phyloP scores from a whole-genome alignment of 2,797 vertebrate genomes.

The Todus mexicanus region DNA sequence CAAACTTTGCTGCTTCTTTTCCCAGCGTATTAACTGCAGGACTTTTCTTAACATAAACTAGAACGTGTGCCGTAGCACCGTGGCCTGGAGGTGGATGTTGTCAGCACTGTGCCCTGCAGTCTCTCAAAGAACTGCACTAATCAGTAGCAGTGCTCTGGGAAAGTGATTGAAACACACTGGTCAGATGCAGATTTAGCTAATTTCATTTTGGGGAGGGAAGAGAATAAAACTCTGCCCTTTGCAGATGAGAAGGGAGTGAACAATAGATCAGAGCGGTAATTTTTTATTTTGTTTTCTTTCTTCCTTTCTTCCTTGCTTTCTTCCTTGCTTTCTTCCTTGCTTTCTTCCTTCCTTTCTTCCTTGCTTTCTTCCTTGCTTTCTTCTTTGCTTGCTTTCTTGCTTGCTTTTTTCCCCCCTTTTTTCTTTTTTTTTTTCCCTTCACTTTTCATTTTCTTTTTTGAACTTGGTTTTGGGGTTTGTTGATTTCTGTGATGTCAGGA shows the following conservation, averaged over 20 bases:
- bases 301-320: background rate
- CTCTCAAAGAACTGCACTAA: background rate
- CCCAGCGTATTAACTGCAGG: background rate
- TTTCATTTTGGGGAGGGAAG: background rate
- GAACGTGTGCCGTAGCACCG: background rate
- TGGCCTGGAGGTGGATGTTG: background rate
- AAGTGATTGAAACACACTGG: background rate
- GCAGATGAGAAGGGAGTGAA: background rate
- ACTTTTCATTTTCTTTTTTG: too few species aligned
- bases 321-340: too few species aligned
- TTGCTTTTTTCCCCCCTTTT: background rate
- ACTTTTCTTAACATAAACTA: background rate
- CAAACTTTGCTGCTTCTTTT: background rate
- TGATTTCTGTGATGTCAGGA: background rate
- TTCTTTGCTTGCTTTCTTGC: too few species aligned
- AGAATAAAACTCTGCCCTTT: background rate
- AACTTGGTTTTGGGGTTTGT: too few species aligned
- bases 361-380: background rate
- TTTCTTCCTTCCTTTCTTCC: background rate
- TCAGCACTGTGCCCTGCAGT: background rate
- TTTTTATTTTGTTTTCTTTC: background rate
- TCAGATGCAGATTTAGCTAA: background rate
- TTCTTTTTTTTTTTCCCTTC: background rate
- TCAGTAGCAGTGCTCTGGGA: background rate
- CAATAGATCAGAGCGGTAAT: background rate